phyloP scores from a whole-genome alignment of 92 coral and sea anemone genomes.

The Pocillopora grandis region DNA sequence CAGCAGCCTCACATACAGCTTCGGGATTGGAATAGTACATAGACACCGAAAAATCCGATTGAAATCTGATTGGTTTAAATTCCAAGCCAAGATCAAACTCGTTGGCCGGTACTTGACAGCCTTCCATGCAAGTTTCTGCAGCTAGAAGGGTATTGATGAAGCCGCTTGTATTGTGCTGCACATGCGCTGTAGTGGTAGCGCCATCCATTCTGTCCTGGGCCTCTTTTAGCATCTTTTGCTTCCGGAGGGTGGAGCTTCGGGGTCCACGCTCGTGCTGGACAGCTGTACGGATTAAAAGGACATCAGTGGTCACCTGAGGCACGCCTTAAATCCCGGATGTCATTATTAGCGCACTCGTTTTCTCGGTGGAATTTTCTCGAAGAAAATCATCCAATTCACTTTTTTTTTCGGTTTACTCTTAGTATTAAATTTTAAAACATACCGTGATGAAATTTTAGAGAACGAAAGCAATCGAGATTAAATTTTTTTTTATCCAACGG shows the following conservation, averaged over 20 bases:
- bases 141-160: constrained; percentile 86
- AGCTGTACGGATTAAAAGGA: constrained; percentile 57
- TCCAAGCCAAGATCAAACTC: constrained; percentile 81
- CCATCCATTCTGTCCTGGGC: constrained; percentile 85
- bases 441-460: no score
- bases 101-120: constrained; percentile 53
- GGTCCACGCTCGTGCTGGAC: constrained; percentile 99
- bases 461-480: no score
- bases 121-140: constrained; percentile 82
- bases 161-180: constrained; percentile 68
- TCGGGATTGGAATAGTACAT: constrained; percentile 88
- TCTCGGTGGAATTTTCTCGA: no score
- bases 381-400: no score
- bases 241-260: constrained; percentile 87
- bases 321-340: neutral
- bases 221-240: constrained; percentile 89
- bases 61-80: constrained; percentile 74
- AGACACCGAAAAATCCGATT: constrained; percentile 75
- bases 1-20: constrained; percentile 95
- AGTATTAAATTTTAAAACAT: no score
- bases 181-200: constrained; percentile 65
- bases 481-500: no score
- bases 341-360: no score
- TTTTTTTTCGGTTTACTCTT: no score
- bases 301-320: neutral